These are phyloP conservation scores for Paratilapia polleni DNA, from an alignment of 2,113 vertebrate genomes.

Conservation along the genomic window DNA sequence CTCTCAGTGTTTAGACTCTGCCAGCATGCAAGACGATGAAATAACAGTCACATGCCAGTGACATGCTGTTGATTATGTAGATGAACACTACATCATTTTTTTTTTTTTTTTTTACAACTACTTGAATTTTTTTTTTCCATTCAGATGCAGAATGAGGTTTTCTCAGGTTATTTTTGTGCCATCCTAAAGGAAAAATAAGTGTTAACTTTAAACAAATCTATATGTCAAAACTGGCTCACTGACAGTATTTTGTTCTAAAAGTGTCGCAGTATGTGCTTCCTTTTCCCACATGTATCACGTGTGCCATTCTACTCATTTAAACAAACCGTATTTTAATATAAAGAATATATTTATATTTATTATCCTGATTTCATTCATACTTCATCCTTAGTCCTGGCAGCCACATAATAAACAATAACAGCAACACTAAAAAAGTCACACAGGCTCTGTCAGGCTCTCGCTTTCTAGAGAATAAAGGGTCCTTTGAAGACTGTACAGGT, in stretches of 20 bases:
- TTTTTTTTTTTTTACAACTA: background rate
- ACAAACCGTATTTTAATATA: background rate
- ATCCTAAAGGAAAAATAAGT: background rate
- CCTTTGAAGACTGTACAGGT: constrained; percentile 48
- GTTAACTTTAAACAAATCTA: background rate
- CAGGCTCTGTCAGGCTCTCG: background rate
- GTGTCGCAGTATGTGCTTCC: background rate
- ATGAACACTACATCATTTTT: constrained; percentile 1
- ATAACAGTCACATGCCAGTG: constrained; percentile 41
- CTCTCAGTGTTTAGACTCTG: constrained; percentile 16
- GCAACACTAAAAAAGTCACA: background rate
- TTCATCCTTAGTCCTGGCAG: background rate
- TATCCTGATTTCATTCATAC: background rate
- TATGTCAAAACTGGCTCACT: background rate
- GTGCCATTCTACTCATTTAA: background rate
- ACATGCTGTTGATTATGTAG: constrained; percentile 26
- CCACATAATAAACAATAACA: background rate
- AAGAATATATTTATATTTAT: background rate
- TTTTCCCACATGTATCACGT: background rate
- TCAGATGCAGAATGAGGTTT: background rate
- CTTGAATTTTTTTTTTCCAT: background rate
- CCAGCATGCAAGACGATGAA: constrained; percentile 38
- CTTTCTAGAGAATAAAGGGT: constrained; percentile 47
- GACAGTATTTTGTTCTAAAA: background rate
- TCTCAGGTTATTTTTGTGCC: background rate